Percentiles rank a stretch among this genome's conserved stretches.
Conservation (phyloP, 2,888 invertebrate species). For the Cryptocheilus praepositus region DNA sequence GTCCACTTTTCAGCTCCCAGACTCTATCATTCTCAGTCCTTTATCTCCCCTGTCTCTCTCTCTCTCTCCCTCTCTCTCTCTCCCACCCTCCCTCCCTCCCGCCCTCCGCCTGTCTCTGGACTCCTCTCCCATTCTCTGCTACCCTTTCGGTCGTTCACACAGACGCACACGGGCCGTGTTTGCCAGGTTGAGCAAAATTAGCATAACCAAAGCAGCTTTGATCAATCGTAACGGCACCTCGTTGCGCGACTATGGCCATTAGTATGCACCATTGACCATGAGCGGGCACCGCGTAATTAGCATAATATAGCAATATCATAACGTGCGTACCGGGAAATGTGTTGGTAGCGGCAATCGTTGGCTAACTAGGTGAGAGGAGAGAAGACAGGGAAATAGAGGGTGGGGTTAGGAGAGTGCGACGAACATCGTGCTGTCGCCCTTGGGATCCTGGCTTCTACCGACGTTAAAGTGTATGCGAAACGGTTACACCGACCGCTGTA, state of each 20-base stretch:
- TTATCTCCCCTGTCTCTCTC: constrained; percentile 8
- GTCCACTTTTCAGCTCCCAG: constrained; percentile 13
- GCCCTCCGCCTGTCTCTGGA: neutral
- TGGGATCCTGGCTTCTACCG: constrained; percentile 38
- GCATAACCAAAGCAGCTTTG: constrained; percentile 68
- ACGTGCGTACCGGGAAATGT: constrained; percentile 59
- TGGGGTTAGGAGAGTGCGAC: constrained; percentile 3
- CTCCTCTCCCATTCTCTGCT: too few relatives aligned
- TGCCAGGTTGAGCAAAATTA: constrained; percentile 56
- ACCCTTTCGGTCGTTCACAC: too few relatives aligned
- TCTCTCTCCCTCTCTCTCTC: constrained; percentile 4
- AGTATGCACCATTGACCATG: constrained; percentile 67
- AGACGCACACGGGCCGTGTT: constrained; percentile 27
- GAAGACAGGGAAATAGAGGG: constrained; percentile 6
- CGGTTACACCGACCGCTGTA: constrained; percentile 46
- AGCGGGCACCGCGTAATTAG: constrained; percentile 65
- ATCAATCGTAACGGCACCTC: constrained; percentile 64
- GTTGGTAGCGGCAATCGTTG: constrained; percentile 54
- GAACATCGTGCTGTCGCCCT: neutral
- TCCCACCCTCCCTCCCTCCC: neutral
- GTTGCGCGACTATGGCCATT: constrained; percentile 61
- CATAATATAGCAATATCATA: constrained; percentile 71
- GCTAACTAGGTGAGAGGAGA: constrained; percentile 14
- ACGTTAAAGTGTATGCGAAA: constrained; percentile 53
- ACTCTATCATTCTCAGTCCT: neutral